Evolutionary conservation across 2,888 invertebrate species (phyloP).

Genomic region (Dorcus hopei): DNA sequence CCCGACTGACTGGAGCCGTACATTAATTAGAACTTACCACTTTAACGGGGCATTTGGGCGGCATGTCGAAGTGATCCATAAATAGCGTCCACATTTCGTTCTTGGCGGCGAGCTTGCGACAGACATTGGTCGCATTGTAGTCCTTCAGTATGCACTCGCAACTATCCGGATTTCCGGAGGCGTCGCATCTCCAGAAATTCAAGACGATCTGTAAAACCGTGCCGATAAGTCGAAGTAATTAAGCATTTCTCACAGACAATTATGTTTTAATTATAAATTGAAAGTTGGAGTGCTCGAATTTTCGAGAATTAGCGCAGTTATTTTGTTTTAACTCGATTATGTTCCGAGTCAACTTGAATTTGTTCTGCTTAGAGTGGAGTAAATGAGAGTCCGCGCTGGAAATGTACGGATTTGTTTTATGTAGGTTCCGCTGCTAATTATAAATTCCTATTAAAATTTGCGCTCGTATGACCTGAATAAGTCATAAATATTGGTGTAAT

Average conservation of each 20-base stretch:
- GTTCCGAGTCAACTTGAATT: no score
- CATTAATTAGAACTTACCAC: conserved; percentile 31
- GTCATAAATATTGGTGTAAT: neutral
- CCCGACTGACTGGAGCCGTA: conserved; percentile 5
- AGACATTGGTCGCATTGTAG: conserved; percentile 31
- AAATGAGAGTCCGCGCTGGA: neutral
- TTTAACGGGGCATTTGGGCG: conserved; percentile 35
- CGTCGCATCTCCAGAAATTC: conserved; percentile 36
- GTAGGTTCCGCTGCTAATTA: no score
- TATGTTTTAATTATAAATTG: conserved; percentile 38
- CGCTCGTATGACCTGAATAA: neutral
- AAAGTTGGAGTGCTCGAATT: conserved; percentile 24
- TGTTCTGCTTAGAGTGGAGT: no score
- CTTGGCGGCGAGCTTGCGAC: conserved; percentile 29
- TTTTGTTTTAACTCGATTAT: no score
- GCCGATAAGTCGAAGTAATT: conserved; percentile 32
- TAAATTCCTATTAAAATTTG: no score
- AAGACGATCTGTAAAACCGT: conserved; percentile 32
- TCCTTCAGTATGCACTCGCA: conserved; percentile 39
- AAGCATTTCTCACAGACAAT: conserved; percentile 37
- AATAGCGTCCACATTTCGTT: conserved; percentile 35
- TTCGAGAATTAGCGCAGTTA: neutral
- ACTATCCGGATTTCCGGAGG: conserved; percentile 34
- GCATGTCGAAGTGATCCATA: conserved; percentile 30
- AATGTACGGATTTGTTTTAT: neutral